Base-by-base conservation (phyloP, 1,140 invertebrate genomes). In the Arctopsyche grandis region DNA sequence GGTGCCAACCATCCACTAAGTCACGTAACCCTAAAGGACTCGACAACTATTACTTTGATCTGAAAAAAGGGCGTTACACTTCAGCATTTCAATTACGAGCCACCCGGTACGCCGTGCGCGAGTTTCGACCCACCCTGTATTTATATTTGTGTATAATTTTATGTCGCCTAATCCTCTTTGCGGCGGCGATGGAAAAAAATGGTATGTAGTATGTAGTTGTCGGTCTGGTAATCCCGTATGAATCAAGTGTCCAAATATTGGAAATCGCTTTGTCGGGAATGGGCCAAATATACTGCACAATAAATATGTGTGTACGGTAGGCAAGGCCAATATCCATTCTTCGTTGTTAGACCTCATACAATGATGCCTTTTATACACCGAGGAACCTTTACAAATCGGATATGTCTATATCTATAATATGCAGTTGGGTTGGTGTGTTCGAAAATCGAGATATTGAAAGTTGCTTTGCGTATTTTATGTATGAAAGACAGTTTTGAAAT, bases 161-260 rank as follows among this genome's bases (percentile, higher is more conserved):
- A 52, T 52, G 48, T 52, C 12, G 16, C 48, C 10, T 52, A 52
- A 52, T 52, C 48, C 48, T 52, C 48, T 52, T 52, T 52, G 48
- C 4, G 16, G 48, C 10, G 48, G 12, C 10, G 10, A 52, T 52
- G 48, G 16, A 52, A 52, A 52, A 52, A 52, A 10, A 16, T 5
- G 12, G 10, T 5, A 12, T 4, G 29, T 38, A 38, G 10, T 3
- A 7, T 5, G 10, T 52, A n/a, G 14, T 19, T 52, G 48, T 12
- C 21, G 10, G 69, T 19, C 21, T 16, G 16, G 16, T 71, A 71
- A 71, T 71, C 38, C 69, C 44, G 43, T 44, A 44, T 71, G 69
- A 71, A 71, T 71, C 69, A 71, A 71, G 38, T 71, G 69, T 44
- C 29, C 69, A 71, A 71, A 71, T 44, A 71, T 46, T 71, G 66